Evolutionary conservation across 1,140 invertebrate genomes (phyloP).

Genomic region (Drosophila mauritiana): DNA sequence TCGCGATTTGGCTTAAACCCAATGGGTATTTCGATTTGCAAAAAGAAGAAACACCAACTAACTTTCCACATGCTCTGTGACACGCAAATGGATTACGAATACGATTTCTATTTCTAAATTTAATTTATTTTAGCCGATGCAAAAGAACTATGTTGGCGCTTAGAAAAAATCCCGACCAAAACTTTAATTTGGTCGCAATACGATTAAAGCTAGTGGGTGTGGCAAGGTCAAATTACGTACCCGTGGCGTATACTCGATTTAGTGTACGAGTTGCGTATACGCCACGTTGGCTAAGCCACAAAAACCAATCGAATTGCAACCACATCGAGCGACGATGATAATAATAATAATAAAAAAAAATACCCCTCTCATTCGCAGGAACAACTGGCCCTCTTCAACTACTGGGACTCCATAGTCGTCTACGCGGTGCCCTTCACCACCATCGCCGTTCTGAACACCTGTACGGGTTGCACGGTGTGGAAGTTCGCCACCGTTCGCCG

Average conservation of each 20-base stretch:
- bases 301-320: constrained; percentile 28
- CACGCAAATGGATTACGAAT: constrained; percentile 5
- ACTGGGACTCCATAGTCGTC: constrained; percentile 89
- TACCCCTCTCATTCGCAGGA: constrained; percentile 51
- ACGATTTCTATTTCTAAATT: constrained; percentile 7
- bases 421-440: constrained; percentile 89
- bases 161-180: constrained; percentile 9
- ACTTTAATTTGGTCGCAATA: constrained; percentile 18
- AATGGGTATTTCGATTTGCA: neutral
- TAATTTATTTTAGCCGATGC: constrained; percentile 13
- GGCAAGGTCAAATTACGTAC: constrained; percentile 35
- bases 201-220: constrained; percentile 19
- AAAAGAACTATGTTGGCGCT: neutral
- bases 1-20: neutral
- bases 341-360: constrained; percentile 7
- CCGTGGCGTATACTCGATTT: constrained; percentile 14
- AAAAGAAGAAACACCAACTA: neutral
- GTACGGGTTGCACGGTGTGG: constrained; percentile 89
- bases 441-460: constrained; percentile 89
- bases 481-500: constrained; percentile 86
- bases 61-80: constrained; percentile 2
- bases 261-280: constrained; percentile 34
- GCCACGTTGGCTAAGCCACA: constrained; percentile 17
- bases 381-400: constrained; percentile 88
- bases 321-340: neutral